Conservation (phyloP, 2,113 vertebrate genomes). For the Callaeas wilsoni region DNA sequence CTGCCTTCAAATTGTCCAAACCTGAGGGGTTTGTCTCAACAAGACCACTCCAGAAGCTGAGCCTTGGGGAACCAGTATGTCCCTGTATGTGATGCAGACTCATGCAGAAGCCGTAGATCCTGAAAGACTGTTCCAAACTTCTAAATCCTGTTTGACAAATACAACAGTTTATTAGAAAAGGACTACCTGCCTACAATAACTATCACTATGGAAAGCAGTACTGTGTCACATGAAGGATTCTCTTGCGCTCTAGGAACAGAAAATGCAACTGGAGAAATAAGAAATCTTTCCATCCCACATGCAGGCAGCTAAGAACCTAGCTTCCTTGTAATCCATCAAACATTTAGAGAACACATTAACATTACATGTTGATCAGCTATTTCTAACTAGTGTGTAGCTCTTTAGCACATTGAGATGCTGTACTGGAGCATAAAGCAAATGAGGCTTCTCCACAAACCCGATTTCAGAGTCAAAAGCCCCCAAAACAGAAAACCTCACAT, state of each 20-base stretch:
- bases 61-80: not conserved
- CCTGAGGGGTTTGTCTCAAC: not conserved
- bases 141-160: not conserved
- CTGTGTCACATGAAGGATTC: not conserved
- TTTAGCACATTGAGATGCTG: not conserved
- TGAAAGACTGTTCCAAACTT: not conserved
- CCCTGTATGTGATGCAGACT: not conserved
- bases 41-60: not conserved
- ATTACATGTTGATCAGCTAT: not conserved
- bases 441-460: not conserved
- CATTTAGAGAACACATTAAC: not conserved
- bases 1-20: not conserved
- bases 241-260: not conserved
- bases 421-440: not conserved
- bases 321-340: not conserved
- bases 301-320: not conserved
- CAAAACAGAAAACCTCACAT: not conserved
- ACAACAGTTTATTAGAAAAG: not conserved
- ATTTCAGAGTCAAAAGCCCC: not conserved
- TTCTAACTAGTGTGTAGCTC: not conserved
- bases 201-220: not conserved
- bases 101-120: not conserved
- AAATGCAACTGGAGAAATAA: not conserved
- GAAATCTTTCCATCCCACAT: not conserved
- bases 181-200: not conserved